Evolutionary conservation across 1,140 invertebrate genomes (phyloP).

Genomic region (Liolophura sinensis): DNA sequence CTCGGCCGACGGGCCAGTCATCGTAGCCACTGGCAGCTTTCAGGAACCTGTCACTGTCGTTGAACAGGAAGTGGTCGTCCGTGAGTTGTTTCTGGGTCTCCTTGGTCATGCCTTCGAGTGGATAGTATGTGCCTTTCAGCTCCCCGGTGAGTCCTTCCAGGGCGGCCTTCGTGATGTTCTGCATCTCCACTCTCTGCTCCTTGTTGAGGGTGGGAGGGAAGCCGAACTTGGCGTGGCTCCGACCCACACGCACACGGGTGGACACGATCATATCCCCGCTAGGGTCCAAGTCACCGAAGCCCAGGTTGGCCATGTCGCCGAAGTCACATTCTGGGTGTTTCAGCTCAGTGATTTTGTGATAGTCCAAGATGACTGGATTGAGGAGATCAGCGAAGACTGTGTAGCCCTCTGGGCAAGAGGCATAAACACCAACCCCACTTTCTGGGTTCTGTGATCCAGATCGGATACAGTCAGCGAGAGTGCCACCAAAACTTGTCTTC

Average conservation of each 20-base stretch:
- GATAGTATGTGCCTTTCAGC: too few species aligned
- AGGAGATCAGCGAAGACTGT: slow-evolving; percentile 36
- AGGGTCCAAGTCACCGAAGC: slow-evolving; percentile 62
- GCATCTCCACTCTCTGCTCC: slow-evolving; percentile 42
- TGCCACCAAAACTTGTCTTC: slow-evolving; percentile 38
- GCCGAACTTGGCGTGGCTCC: slow-evolving; percentile 24
- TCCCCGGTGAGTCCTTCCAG: slow-evolving; percentile 37
- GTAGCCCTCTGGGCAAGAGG: slow-evolving; percentile 44
- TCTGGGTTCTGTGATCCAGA: slow-evolving; percentile 37
- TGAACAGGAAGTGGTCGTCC: slow-evolving; percentile 53
- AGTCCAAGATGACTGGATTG: slow-evolving; percentile 43
- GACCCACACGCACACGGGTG: slow-evolving; percentile 34
- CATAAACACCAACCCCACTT: slow-evolving; percentile 39
- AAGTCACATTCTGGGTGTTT: slow-evolving; percentile 86
- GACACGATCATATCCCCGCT: slow-evolving; percentile 44
- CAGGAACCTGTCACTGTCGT: too few species aligned
- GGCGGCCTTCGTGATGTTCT: slow-evolving; percentile 38
- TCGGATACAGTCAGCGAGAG: slow-evolving; percentile 37
- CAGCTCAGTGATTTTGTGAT: slow-evolving; percentile 35
- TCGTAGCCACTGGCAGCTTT: too few species aligned
- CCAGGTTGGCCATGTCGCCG: slow-evolving; percentile 77
- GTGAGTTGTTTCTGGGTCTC: slow-evolving; percentile 48
- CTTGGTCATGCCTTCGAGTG: slow-evolving; percentile 42
- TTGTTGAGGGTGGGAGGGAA: slow-evolving; percentile 22
- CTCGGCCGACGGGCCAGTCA: too few species aligned